A percentile compares a stretch with the other conserved stretches of the same genome.
These are phyloP conservation scores for Sycobia sp. DNA, from an alignment of 1,140 invertebrate species.

Conservation along the genomic window DNA sequence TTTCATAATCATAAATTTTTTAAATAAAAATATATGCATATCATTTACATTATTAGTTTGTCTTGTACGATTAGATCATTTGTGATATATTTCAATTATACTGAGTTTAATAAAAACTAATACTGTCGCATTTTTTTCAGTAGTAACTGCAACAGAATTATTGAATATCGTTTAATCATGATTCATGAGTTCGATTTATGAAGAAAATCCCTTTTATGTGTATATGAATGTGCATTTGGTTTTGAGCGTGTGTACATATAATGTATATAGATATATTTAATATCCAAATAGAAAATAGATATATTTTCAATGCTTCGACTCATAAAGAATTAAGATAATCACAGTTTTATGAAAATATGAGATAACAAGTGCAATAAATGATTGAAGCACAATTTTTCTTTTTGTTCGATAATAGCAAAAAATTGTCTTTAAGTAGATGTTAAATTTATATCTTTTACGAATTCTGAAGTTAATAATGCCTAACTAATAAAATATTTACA, in stretches of 20 bases:
- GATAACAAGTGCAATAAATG: conserved; percentile 19
- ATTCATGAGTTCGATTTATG: conserved; percentile 19
- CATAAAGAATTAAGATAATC: conserved; percentile 18
- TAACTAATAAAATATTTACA: conserved; percentile 29
- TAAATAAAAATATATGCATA: neutral
- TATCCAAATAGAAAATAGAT: conserved; percentile 22
- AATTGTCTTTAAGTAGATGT: too few species aligned
- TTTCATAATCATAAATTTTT: conserved; percentile 20
- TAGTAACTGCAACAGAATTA: conserved; percentile 29
- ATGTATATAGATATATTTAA: conserved; percentile 1
- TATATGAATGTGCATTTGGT: conserved; percentile 4
- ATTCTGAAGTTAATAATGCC: conserved; percentile 3
- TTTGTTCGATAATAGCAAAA: too few species aligned
- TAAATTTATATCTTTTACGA: too few species aligned
- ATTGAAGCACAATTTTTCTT: conserved; percentile 9
- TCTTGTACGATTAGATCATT: neutral
- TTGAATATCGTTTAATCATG: conserved; percentile 2
- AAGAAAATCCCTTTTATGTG: conserved; percentile 9
- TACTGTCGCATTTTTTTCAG: conserved; percentile 26
- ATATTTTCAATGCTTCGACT: conserved; percentile 1
- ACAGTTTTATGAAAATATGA: conserved; percentile 21
- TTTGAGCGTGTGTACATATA: too few species aligned
- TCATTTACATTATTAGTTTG: neutral
- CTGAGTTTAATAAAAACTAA: conserved; percentile 21
- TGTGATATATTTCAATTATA: conserved; percentile 1